Conservation (phyloP, 2,113 vertebrate genomes). For the Sus scrofa region T2T-Sscrofa CM000813.6:36023001-36023500, state of each 20-base stretch:
- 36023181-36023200: neutral
- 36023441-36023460: no score
- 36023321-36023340: neutral
- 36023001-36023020: slow-evolving; percentile 20
- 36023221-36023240: slow-evolving; percentile 43
- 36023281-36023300: slow-evolving; percentile 38
- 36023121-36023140: neutral
- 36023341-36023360: slow-evolving; percentile 33
- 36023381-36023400: neutral
- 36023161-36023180: neutral
- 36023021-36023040: neutral
- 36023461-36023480: neutral
- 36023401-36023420: neutral
- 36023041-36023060: neutral
- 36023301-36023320: slow-evolving; percentile 25
- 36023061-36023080: neutral
- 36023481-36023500: slow-evolving; percentile 10
- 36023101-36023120: neutral
- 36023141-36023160: neutral
- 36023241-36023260: slow-evolving; percentile 31
- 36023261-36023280: slow-evolving; percentile 46
- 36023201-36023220: slow-evolving; percentile 2
- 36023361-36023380: neutral
- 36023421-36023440: neutral
- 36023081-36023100: neutral